phyloP scores from a whole-genome alignment of 2,113 vertebrate genomes.

The Tamias sibiricus region DNA sequence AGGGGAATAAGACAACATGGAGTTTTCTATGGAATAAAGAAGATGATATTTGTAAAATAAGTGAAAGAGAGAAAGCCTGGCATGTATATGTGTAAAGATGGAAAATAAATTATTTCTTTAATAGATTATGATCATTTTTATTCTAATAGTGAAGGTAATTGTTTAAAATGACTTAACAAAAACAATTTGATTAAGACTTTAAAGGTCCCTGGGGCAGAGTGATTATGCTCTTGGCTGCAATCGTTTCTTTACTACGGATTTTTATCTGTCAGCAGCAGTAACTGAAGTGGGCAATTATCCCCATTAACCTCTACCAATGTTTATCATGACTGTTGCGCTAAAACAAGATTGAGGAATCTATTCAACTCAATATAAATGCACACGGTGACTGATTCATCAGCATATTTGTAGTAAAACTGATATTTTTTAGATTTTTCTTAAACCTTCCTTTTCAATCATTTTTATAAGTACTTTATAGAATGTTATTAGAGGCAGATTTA shows the following conservation, averaged over 20 bases:
- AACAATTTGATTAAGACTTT: conserved; percentile 47
- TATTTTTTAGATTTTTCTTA: not conserved
- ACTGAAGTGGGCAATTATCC: conserved; percentile 60
- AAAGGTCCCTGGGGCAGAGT: not conserved
- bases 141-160: conserved; percentile 11
- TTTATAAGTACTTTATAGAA: not conserved
- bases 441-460: not conserved
- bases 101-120: conserved; percentile 38
- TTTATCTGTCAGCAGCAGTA: conserved; percentile 50
- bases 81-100: not conserved
- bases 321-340: conserved; percentile 46
- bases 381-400: not conserved
- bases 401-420: not conserved
- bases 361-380: not conserved
- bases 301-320: conserved; percentile 55
- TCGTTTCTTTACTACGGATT: conserved; percentile 49
- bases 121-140: not conserved
- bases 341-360: not conserved
- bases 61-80: not conserved
- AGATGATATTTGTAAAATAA: not conserved
- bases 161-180: conserved; percentile 60
- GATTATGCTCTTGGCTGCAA: conserved; percentile 52
- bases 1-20: not conserved
- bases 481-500: not conserved
- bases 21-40: not conserved